Conservation (phyloP, 2,888 invertebrate genomes). For the Marasmarcha lunaedactyla region DNA sequence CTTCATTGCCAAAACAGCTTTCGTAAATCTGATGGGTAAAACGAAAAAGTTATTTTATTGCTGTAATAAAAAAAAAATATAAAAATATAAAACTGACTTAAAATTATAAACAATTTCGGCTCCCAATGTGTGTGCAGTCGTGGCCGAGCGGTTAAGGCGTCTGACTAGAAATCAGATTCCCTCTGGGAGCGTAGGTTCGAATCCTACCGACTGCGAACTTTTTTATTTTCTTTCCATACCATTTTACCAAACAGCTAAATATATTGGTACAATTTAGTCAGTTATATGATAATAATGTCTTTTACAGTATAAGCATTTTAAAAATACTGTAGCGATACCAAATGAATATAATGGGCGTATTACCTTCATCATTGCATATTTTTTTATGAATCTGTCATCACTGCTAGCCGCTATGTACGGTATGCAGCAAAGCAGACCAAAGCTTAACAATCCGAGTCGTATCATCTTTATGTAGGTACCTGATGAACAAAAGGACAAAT, state of each 20-base stretch:
- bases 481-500: constrained; percentile 12
- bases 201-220: constrained; percentile 84
- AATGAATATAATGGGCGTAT: no score
- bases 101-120: background rate
- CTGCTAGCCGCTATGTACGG: constrained; percentile 62
- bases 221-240: constrained; percentile 19
- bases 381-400: constrained; percentile 76
- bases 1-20: constrained; percentile 77
- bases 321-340: no score
- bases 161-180: constrained; percentile 92
- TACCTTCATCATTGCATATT: constrained; percentile 81
- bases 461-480: constrained; percentile 19
- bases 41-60: background rate
- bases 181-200: constrained; percentile 93
- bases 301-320: no score
- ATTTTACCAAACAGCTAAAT: no score
- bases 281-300: no score
- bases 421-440: constrained; percentile 30
- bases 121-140: constrained; percentile 81
- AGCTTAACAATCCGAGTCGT: constrained; percentile 21
- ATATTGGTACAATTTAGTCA: no score
- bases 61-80: background rate
- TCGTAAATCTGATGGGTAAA: constrained; percentile 73
- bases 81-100: no score
- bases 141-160: constrained; percentile 92